These are phyloP conservation scores for Sylvicapra grimmia DNA, from an alignment of 2,113 vertebrate genomes.

Conservation along the genomic window DNA sequence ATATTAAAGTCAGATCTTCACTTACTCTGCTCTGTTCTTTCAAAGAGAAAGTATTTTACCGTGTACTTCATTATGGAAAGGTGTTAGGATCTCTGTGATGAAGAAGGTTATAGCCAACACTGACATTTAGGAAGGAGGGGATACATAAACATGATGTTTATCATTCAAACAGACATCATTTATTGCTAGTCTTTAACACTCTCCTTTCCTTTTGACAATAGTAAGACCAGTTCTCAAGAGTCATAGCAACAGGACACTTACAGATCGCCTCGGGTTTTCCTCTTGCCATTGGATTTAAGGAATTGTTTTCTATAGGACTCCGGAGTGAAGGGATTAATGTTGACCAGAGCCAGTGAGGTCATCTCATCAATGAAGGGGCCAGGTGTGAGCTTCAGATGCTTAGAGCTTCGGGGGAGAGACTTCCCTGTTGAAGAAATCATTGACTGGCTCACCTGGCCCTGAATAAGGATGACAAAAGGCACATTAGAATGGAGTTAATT, in stretches of 20 bases:
- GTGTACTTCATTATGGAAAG: not conserved
- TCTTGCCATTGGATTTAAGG: conserved; percentile 76
- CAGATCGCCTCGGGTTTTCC: conserved; percentile 77
- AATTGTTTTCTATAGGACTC: conserved; percentile 81
- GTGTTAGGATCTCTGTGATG: not conserved
- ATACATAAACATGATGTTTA: not conserved
- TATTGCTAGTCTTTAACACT: not conserved
- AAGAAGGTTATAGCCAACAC: not conserved
- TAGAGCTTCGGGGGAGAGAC: conserved; percentile 65
- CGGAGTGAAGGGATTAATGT: conserved; percentile 95
- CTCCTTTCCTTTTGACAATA: not conserved
- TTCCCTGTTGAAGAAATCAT: conserved; percentile 79
- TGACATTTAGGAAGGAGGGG: not conserved
- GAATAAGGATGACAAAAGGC: not conserved
- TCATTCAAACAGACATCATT: not conserved
- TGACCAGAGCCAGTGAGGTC: conserved; percentile 80
- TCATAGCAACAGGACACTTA: conserved; percentile 59
- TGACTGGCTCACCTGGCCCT: conserved; percentile 86
- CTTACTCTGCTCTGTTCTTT: not conserved
- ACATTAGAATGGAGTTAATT: not conserved
- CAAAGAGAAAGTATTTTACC: not conserved
- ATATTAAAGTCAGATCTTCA: not conserved
- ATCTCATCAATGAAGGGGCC: conserved; percentile 58
- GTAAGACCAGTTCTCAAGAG: not conserved
- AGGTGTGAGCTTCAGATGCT: conserved; percentile 72